Evolutionary conservation across 1,140 invertebrate genomes (phyloP).

Genomic region (Reticulitermes speratus): DNA sequence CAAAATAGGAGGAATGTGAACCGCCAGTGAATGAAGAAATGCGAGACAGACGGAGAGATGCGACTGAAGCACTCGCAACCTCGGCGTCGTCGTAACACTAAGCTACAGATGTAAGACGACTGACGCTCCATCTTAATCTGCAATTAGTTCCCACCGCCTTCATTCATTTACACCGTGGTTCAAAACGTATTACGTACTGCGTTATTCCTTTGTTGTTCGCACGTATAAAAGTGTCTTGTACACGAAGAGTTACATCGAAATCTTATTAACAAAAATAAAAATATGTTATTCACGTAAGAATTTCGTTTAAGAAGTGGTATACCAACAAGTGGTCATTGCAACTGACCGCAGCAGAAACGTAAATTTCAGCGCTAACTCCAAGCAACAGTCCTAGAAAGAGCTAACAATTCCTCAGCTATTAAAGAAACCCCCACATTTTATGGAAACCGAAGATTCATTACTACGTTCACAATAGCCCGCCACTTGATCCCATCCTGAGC

Average conservation of each 20-base stretch:
- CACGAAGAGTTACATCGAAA: not conserved
- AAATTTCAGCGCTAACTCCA: no score
- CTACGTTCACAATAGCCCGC: no score
- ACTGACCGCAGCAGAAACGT: no score
- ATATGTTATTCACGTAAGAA: not conserved
- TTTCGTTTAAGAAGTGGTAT: not conserved
- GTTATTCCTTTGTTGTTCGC: not conserved
- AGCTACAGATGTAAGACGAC: not conserved
- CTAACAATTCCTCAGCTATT: no score
- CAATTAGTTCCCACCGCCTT: not conserved
- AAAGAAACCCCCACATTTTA: no score
- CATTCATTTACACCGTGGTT: not conserved
- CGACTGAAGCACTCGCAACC: not conserved
- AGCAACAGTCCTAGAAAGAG: no score
- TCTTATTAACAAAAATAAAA: not conserved
- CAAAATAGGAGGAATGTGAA: not conserved
- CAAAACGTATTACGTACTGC: not conserved
- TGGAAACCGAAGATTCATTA: no score
- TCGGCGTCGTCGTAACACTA: not conserved
- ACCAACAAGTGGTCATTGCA: no score
- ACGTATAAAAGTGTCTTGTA: not conserved
- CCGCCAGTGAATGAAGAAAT: not conserved
- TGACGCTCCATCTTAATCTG: not conserved
- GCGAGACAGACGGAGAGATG: not conserved
- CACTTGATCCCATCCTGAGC: no score